These are phyloP conservation scores for Artibeus lituratus DNA, from an alignment of 2,797 vertebrate genomes.

Conservation along the genomic window DNA sequence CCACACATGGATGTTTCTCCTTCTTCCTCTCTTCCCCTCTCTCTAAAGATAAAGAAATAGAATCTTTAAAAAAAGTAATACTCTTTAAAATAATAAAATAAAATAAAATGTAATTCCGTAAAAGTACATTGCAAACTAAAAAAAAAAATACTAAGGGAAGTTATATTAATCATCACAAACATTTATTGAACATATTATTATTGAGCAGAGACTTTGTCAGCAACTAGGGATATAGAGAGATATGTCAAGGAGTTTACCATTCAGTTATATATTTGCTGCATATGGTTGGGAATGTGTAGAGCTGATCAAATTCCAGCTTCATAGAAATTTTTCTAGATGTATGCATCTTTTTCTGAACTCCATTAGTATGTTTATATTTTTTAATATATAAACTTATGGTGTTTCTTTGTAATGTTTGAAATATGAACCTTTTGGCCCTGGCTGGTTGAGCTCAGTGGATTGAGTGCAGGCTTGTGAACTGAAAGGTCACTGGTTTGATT, in stretches of 20 bases:
- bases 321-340: not conserved
- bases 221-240: not conserved
- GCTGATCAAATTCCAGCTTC: not conserved
- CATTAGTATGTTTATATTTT: not conserved
- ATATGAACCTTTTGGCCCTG: not conserved
- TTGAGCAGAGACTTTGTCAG: not conserved
- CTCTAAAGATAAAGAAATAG: no score
- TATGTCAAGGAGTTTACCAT: not conserved
- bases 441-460: no score
- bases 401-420: not conserved
- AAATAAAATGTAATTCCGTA: not conserved
- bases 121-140: not conserved
- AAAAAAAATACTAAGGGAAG: not conserved
- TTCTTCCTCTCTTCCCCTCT: no score
- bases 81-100: no score
- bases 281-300: not conserved
- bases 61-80: no score
- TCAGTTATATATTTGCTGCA: not conserved
- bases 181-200: not conserved
- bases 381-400: not conserved
- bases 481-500: no score
- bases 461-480: no score
- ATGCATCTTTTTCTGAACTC: not conserved
- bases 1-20: no score
- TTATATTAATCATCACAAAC: not conserved